Evolutionary conservation across 2,888 invertebrate genomes (phyloP).

Genomic region (Diaprepes abbreviatus): DNA sequence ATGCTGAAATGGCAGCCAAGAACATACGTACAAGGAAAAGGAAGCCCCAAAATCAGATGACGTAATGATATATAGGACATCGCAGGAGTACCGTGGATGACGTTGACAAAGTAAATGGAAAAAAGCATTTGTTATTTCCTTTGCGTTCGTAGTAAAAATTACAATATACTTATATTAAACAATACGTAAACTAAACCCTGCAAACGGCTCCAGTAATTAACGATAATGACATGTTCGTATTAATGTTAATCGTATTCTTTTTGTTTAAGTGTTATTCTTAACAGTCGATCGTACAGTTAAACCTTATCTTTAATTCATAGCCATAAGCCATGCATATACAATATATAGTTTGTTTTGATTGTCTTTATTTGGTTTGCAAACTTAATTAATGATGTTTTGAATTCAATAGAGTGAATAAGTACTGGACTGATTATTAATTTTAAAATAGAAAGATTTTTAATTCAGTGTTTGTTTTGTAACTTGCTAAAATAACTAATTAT

Average conservation of each 20-base stretch:
- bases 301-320: conserved; percentile 13
- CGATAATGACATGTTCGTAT: neutral
- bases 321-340: neutral
- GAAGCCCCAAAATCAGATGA: no score
- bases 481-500: no score
- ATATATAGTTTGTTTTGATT: conserved; percentile 12
- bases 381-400: neutral
- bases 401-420: neutral
- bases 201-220: neutral
- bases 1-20: no score
- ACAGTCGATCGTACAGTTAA: conserved; percentile 10
- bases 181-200: no score
- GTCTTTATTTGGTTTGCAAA: neutral
- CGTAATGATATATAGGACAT: no score
- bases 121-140: no score
- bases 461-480: neutral
- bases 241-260: conserved; percentile 5
- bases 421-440: conserved; percentile 15
- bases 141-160: no score
- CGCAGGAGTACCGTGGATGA: no score
- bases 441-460: neutral
- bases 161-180: no score
- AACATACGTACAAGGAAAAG: no score
- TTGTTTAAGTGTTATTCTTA: neutral
- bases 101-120: no score